These are phyloP conservation scores for Thalpophila matura DNA, from an alignment of 2,888 invertebrate species.

Conservation along the genomic window DNA sequence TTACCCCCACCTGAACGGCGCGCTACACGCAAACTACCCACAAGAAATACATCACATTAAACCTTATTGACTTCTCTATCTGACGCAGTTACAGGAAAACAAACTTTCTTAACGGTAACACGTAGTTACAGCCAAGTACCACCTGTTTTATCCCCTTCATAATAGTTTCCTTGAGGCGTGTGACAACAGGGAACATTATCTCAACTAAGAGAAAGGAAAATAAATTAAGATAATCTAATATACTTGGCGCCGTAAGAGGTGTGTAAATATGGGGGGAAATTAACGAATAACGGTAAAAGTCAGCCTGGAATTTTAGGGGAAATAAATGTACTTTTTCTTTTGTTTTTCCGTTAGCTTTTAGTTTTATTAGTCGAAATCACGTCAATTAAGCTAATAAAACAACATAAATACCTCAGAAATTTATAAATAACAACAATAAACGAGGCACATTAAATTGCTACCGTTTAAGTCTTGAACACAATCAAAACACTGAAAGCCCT, in stretches of 20 bases:
- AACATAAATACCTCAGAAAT: constrained; percentile 28
- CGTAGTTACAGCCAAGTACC: constrained; percentile 61
- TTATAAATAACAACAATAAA: constrained; percentile 36
- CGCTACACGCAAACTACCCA: constrained; percentile 38
- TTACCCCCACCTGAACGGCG: constrained; percentile 32
- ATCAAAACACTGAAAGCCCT: constrained; percentile 48
- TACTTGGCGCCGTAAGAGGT: constrained; percentile 69
- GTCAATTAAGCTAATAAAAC: no score
- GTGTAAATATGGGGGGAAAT: constrained; percentile 80
- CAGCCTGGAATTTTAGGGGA: constrained; percentile 22
- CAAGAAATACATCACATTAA: constrained; percentile 55
- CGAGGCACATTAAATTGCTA: constrained; percentile 35
- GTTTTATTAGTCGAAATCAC: no score
- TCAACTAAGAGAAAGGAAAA: constrained; percentile 70
- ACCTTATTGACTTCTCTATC: constrained; percentile 57
- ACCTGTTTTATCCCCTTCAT: constrained; percentile 67
- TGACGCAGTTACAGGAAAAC: constrained; percentile 58
- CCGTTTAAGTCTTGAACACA: constrained; percentile 33
- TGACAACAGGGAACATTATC: constrained; percentile 67
- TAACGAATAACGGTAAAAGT: constrained; percentile 73
- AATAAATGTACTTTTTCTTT: constrained; percentile 12
- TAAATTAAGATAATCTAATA: constrained; percentile 84
- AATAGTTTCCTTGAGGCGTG: constrained; percentile 64
- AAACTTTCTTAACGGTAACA: constrained; percentile 63
- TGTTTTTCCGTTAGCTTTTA: background rate